phyloP scores from a whole-genome alignment of 1,140 invertebrate genomes.

The Cephus cinctus region DNA sequence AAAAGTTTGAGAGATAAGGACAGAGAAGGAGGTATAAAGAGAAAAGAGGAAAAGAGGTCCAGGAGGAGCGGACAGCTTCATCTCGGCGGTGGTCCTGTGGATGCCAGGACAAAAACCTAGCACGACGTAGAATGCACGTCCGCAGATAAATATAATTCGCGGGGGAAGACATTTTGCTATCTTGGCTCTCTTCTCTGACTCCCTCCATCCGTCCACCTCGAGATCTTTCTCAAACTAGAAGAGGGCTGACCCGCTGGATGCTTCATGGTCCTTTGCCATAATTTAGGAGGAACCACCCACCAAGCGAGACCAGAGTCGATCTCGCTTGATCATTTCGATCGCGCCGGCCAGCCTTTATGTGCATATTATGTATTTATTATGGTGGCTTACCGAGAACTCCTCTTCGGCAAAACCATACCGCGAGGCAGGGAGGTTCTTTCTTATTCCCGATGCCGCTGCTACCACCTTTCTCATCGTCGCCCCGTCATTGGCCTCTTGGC shows the following conservation, averaged over 20 bases:
- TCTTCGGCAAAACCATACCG: conserved; percentile 45
- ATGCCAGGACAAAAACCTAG: conserved; percentile 20
- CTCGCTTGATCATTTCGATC: conserved; percentile 48
- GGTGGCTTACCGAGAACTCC: conserved; percentile 44
- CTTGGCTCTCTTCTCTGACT: too few relatives aligned
- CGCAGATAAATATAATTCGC: conserved; percentile 18
- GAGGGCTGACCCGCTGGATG: too few relatives aligned
- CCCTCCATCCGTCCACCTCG: too few relatives aligned
- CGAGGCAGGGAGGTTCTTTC: conserved; percentile 22
- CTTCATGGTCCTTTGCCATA: conserved; percentile 14
- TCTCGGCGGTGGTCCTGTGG: conserved; percentile 32
- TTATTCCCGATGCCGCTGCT: conserved; percentile 31
- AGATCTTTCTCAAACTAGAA: too few relatives aligned
- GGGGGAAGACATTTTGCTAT: conserved; percentile 13
- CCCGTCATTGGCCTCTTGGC: neutral
- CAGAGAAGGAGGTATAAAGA: too few relatives aligned
- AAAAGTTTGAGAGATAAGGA: too few relatives aligned
- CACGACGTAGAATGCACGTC: conserved; percentile 17
- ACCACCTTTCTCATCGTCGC: conserved; percentile 10
- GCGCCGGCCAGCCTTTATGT: conserved; percentile 52
- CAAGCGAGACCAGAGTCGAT: conserved; percentile 28
- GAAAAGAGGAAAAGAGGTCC: too few relatives aligned
- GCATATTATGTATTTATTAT: conserved; percentile 57
- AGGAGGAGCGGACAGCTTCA: conserved; percentile 33
- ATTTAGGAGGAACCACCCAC: conserved; percentile 34